Conservation (phyloP, 2,888 invertebrate species). For the Erebia palarica region DNA sequence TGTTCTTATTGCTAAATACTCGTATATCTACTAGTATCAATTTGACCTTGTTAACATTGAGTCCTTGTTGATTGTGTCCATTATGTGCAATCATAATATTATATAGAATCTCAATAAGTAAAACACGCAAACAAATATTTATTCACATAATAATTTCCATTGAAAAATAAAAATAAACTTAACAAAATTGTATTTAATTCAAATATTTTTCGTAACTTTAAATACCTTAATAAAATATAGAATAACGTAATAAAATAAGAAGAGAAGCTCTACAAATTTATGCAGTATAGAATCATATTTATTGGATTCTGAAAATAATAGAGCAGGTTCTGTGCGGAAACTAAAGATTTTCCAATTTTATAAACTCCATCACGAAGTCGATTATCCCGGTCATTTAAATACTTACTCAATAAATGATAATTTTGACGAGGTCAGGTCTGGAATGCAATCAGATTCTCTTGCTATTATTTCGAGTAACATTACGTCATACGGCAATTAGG, state of each 20-base stretch:
- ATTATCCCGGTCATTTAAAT: no score
- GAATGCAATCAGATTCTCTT: not conserved
- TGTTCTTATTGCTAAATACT: no score
- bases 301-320: no score
- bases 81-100: slow-evolving; percentile 29
- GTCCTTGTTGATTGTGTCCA: slow-evolving; percentile 35
- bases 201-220: no score
- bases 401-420: not conserved
- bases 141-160: not conserved
- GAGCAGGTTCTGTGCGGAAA: not conserved
- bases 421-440: not conserved
- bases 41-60: slow-evolving; percentile 40
- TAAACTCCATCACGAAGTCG: no score
- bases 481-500: slow-evolving; percentile 23
- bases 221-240: no score
- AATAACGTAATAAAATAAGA: no score
- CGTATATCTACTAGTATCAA: not conserved
- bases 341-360: no score
- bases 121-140: slow-evolving; percentile 20
- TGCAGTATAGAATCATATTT: no score
- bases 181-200: no score
- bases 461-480: slow-evolving; percentile 16
- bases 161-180: not conserved
- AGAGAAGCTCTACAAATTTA: no score
- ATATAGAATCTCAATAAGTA: slow-evolving; percentile 27